These are phyloP conservation scores for Cardinalis cardinalis DNA, from an alignment of 2,113 vertebrate genomes.

Conservation along the genomic window DNA sequence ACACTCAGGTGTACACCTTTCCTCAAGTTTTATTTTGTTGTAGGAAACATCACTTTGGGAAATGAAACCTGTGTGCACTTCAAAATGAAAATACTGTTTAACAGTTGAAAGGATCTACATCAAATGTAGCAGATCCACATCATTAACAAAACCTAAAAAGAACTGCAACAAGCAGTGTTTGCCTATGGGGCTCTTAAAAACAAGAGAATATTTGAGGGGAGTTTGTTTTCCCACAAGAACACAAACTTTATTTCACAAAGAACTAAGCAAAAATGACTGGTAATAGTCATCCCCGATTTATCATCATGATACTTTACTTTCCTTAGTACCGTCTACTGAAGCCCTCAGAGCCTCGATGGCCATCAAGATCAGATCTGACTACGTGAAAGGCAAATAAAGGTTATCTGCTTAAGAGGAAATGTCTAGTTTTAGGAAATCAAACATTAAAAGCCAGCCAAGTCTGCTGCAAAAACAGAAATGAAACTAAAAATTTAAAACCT, in stretches of 20 bases:
- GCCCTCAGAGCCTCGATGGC: background rate
- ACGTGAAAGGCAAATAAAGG: background rate
- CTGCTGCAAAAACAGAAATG: background rate
- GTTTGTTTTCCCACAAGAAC: background rate
- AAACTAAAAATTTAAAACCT: background rate
- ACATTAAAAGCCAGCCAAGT: background rate
- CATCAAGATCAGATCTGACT: background rate
- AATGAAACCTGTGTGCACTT: background rate
- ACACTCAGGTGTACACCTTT: background rate
- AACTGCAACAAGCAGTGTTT: background rate
- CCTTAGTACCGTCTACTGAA: background rate
- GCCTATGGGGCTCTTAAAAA: background rate
- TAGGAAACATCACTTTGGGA: background rate
- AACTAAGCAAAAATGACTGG: background rate
- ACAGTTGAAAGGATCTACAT: background rate
- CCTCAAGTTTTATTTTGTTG: background rate
- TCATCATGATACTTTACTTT: background rate
- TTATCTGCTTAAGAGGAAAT: background rate
- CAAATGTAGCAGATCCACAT: background rate
- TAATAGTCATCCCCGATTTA: background rate
- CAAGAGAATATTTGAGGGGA: background rate
- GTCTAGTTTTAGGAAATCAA: background rate
- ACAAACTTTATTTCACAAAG: background rate
- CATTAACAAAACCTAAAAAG: background rate
- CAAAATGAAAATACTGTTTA: background rate